Evolutionary conservation across 1,140 invertebrate genomes (phyloP).

Genomic region (Drosophila equinoxialis): DNA sequence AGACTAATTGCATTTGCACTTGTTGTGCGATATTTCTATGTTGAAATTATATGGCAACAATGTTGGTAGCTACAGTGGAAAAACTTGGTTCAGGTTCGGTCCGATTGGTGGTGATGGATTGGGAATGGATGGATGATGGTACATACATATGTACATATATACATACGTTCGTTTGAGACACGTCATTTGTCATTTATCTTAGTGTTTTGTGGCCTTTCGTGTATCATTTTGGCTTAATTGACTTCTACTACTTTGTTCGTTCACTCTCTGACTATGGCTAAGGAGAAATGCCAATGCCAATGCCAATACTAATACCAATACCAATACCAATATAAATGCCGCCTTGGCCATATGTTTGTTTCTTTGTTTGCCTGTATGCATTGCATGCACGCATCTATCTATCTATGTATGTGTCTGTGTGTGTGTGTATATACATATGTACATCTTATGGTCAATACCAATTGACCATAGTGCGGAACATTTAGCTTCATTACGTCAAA

Average conservation of each 20-base stretch:
- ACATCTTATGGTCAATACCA: conserved; percentile 74
- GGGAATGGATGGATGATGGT: conserved; percentile 39
- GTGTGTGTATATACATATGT: background rate
- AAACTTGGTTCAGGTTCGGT: background rate
- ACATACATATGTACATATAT: too few relatives aligned
- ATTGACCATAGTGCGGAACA: conserved; percentile 76
- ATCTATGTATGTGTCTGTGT: background rate
- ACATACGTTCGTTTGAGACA: conserved; percentile 58
- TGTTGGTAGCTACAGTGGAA: conserved; percentile 5
- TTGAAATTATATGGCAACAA: conserved; percentile 69
- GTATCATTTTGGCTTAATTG: conserved; percentile 74
- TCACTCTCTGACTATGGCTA: background rate
- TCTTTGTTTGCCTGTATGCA: too few relatives aligned
- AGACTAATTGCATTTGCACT: conserved; percentile 80
- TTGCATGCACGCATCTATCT: background rate
- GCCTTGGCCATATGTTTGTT: conserved; percentile 35
- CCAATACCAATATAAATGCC: background rate
- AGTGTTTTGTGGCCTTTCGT: conserved; percentile 55
- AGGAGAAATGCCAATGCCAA: conserved; percentile 19
- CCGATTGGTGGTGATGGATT: conserved; percentile 26
- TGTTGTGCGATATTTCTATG: conserved; percentile 80
- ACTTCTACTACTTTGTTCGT: conserved; percentile 54
- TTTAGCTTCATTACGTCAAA: conserved; percentile 79
- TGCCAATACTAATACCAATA: too few relatives aligned
- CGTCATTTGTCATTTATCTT: conserved; percentile 80